Base-by-base conservation (phyloP, 2,888 invertebrate species). In the Alloscopus bannaensis region DNA sequence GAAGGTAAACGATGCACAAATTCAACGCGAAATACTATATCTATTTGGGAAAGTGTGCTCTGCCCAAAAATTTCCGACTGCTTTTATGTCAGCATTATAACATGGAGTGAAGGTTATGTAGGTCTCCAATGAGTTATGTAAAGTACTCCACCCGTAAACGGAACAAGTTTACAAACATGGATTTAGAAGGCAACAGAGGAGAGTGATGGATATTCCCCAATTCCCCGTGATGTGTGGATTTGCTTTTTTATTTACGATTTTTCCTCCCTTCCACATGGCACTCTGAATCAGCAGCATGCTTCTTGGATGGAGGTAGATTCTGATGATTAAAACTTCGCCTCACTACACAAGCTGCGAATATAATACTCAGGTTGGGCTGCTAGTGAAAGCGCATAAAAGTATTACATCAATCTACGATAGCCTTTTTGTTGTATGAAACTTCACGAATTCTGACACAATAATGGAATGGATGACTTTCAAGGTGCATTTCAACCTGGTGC, bases 191-290 rank as follows among this genome's bases (percentile, higher is more conserved):
- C 28, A 24, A 20, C 13, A 20, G 16, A 20, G 16, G 42, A 40
- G 62, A 42, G 62, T 42, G 62, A 42, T 62, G 62, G 42, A 18
- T 62, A 62, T 24, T 62, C 62, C 62, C 62, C 8, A 24, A 62
- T 28, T 62, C 62, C 62, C 62, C 20, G 24, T 42, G 22, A 62
- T 20, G 62, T 42, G 40, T 62, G 42, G 42, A 62, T 62, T 62
- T 62, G n/a, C 20, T 22, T 29, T 59, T 31, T 29, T n/a, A 42
- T 20, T 24, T 3, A 52, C 52, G 3, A 20, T 6, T 22, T 52
- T 3, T 20, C 24, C 24, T 22, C 24, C 3, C 22, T 52, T 52
- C n/a, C 52, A 52, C 20, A 16, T 52, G 24, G 6, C n/a, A n/a
- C n/a, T n/a, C n/a, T n/a, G n/a, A n/a, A n/a, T n/a, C n/a, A n/a